Percentiles rank a stretch among this genome's conserved stretches.
These are phyloP conservation scores for Acrossocheilus fasciatus DNA, from an alignment of 2,797 vertebrate genomes.

Conservation along the genomic window DNA sequence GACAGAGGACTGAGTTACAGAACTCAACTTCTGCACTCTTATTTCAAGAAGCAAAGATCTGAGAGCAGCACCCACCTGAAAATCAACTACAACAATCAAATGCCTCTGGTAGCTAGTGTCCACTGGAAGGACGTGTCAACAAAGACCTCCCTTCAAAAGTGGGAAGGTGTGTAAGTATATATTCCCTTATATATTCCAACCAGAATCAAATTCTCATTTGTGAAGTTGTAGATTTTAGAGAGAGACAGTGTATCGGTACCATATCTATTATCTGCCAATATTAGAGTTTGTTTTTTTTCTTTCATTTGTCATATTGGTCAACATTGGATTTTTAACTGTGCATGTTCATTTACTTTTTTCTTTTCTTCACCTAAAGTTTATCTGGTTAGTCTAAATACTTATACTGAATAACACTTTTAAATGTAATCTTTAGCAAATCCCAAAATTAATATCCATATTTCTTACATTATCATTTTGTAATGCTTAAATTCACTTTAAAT, in stretches of 20 bases:
- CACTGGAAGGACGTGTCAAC: constrained; percentile 81
- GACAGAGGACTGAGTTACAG: constrained; percentile 84
- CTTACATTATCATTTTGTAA: background rate
- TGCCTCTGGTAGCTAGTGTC: constrained; percentile 80
- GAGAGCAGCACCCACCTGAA: constrained; percentile 86
- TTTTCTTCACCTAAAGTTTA: background rate
- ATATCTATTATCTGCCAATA: background rate
- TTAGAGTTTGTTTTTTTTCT: background rate
- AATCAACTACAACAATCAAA: constrained; percentile 79
- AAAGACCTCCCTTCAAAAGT: constrained; percentile 74
- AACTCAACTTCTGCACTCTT: constrained; percentile 80
- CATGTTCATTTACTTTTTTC: background rate
- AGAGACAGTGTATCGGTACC: background rate
- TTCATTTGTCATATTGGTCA: background rate
- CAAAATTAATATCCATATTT: background rate
- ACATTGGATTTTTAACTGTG: background rate
- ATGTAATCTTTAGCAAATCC: background rate
- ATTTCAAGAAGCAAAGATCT: constrained; percentile 68
- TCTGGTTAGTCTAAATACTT: background rate
- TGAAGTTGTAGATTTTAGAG: background rate
- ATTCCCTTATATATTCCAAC: background rate
- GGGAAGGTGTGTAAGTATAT: constrained; percentile 81
- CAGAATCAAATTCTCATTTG: background rate
- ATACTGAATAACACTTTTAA: background rate
- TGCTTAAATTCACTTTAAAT: background rate